A percentile compares a stretch with the other conserved stretches of the same genome.
phyloP scores from a whole-genome alignment of 1,140 invertebrate species.

The Pseudomyrmex cubaensis region DNA sequence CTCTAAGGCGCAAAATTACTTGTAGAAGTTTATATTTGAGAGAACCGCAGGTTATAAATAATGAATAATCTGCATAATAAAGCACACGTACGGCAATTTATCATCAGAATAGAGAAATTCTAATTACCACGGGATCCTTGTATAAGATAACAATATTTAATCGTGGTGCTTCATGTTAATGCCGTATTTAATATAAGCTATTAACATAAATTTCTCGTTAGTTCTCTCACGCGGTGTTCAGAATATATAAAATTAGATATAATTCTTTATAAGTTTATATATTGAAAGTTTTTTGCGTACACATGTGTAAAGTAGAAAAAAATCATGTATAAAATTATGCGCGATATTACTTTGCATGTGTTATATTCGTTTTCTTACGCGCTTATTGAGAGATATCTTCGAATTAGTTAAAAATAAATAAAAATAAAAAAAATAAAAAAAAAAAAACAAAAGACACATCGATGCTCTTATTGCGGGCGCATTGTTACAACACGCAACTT shows the following conservation, averaged over 20 bases:
- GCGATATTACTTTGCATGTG: too few species aligned
- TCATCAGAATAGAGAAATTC: constrained; percentile 42
- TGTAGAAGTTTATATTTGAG: neutral
- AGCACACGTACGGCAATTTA: constrained; percentile 25
- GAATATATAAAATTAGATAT: too few species aligned
- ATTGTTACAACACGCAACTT: constrained; percentile 4
- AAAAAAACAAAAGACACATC: neutral
- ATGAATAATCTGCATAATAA: constrained; percentile 28
- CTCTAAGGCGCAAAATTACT: constrained; percentile 2
- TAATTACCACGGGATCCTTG: constrained; percentile 12
- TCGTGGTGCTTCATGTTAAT: neutral
- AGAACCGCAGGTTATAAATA: neutral
- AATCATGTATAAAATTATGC: too few species aligned
- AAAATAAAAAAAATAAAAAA: too few species aligned
- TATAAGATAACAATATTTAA: constrained; percentile 21
- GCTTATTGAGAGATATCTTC: too few species aligned
- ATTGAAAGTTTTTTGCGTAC: too few species aligned
- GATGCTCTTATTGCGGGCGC: too few species aligned
- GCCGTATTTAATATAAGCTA: constrained; percentile 11
- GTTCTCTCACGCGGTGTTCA: neutral
- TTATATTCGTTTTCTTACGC: too few species aligned
- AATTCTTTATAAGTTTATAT: too few species aligned
- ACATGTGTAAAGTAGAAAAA: too few species aligned
- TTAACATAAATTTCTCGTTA: constrained; percentile 16
- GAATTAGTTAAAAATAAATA: too few species aligned